phyloP scores from a whole-genome alignment of 1,140 invertebrate genomes.

The Cotesia vestalis region DNA sequence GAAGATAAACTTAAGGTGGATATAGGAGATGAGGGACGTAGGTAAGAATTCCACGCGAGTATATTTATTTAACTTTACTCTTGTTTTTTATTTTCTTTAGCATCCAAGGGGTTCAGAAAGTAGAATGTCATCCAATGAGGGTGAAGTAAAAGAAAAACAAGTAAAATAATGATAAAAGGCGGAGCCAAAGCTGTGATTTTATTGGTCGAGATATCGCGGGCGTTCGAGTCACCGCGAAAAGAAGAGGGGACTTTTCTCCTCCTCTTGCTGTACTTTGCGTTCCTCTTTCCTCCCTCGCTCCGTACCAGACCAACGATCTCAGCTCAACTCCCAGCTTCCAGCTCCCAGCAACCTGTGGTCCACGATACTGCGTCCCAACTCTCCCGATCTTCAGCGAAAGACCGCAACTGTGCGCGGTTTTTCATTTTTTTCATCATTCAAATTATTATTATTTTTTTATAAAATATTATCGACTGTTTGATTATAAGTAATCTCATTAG shows the following conservation, averaged over 20 bases:
- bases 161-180: constrained; percentile 69
- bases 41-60: constrained; percentile 33
- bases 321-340: constrained; percentile 38
- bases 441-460: too few relatives aligned
- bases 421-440: not conserved
- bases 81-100: constrained; percentile 42
- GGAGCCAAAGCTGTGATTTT: constrained; percentile 64
- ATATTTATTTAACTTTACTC: constrained; percentile 26
- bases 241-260: constrained; percentile 39
- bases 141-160: constrained; percentile 66
- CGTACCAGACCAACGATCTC: constrained; percentile 32
- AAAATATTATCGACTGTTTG: too few relatives aligned
- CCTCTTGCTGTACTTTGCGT: constrained; percentile 36
- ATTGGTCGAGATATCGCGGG: constrained; percentile 67
- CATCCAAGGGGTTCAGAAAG: constrained; percentile 38
- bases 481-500: too few relatives aligned
- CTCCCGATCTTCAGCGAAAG: constrained; percentile 33
- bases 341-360: constrained; percentile 41
- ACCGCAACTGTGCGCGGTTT: not conserved
- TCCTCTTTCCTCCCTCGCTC: constrained; percentile 39
- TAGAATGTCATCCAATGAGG: constrained; percentile 66
- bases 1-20: constrained; percentile 37
- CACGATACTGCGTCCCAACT: constrained; percentile 53
- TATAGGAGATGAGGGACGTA: constrained; percentile 36
- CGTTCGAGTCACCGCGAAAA: constrained; percentile 60